Evolutionary conservation across 2,888 invertebrate species (phyloP), one percentile per base, ranked within the genome.

Genomic region (Drosophila hamatofila): DNA sequence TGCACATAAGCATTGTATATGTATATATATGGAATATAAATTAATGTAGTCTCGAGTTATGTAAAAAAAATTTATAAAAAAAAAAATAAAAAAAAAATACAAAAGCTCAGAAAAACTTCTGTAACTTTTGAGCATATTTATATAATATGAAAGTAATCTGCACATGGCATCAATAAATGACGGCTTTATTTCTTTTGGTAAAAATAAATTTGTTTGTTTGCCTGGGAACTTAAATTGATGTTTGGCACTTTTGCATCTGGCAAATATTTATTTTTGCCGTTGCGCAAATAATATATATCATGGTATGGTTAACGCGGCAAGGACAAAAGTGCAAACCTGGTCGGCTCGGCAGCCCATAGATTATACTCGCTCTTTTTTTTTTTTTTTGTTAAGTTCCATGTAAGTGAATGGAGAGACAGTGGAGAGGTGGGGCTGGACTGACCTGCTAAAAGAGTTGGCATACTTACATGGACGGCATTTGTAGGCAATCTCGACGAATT

Each of bases 401-500:
- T 61, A 54, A 61, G 59, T 57, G 62, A 57, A 42, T 56, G 69
- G 14, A 8, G 37, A 3, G 27, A n/a, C 9, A n/a, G 16, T 48
- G 48, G 8, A n/a, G 11, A 16, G 25, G 11, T 44, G 30, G 23
- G 21, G 59, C 18, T 62, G 71, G 71, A 74, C 56, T 78, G 78
- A 78, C 77, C 77, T 66, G 54, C 57, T 55, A 70, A 64, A 3
- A 67, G 63, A 51, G 16, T 51, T 75, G 62, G 71, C 72, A 80
- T 91, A 96, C 97, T 97, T 94, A 98, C 98, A 97, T 91, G 99
- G 99, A 93, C 97, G 95, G 94, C 99, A 99, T 94, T 98, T 98
- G 94, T 98, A 99, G 86, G 97, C 97, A 78, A 98, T 97, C 94
- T 98, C 98, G 81, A 98, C 97, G 94, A 97, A 98, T 93, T 98